phyloP scores from a whole-genome alignment of 2,797 vertebrate genomes.

The Tauraco hartlaubi region DNA sequence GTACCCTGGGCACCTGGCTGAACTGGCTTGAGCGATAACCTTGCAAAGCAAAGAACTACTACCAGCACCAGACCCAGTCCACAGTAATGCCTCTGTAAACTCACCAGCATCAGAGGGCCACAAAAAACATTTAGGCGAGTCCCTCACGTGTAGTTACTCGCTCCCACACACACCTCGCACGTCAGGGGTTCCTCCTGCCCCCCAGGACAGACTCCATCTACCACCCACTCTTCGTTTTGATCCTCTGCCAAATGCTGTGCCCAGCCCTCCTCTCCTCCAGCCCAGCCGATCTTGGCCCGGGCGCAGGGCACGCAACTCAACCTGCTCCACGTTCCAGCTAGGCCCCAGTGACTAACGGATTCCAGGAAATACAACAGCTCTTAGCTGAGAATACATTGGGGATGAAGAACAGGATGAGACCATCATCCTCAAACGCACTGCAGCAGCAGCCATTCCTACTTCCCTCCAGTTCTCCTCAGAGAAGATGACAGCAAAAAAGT shows the following conservation, averaged over 20 bases:
- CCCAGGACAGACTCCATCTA: background rate
- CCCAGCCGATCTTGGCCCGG: background rate
- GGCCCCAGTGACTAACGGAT: accelerated
- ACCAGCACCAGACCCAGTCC: background rate
- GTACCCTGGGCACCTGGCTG: accelerated
- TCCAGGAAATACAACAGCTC: background rate
- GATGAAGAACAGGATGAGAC: accelerated
- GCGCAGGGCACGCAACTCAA: accelerated
- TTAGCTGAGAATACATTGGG: accelerated
- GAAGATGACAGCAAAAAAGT: background rate
- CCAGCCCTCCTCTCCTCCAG: background rate
- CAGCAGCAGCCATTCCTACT: background rate
- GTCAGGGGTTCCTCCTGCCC: background rate
- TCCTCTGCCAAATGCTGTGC: background rate
- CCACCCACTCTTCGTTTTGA: background rate
- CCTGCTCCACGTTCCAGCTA: accelerated
- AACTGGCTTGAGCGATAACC: accelerated
- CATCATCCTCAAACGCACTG: background rate
- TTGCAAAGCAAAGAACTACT: background rate
- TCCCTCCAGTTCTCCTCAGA: accelerated
- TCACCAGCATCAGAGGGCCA: background rate
- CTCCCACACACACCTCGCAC: accelerated
- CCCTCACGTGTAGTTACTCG: accelerated
- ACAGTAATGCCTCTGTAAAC: accelerated
- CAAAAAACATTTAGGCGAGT: accelerated